These are phyloP conservation scores for Leptura quadrifasciata DNA, from an alignment of 2,888 invertebrate species.

Conservation along the genomic window DNA sequence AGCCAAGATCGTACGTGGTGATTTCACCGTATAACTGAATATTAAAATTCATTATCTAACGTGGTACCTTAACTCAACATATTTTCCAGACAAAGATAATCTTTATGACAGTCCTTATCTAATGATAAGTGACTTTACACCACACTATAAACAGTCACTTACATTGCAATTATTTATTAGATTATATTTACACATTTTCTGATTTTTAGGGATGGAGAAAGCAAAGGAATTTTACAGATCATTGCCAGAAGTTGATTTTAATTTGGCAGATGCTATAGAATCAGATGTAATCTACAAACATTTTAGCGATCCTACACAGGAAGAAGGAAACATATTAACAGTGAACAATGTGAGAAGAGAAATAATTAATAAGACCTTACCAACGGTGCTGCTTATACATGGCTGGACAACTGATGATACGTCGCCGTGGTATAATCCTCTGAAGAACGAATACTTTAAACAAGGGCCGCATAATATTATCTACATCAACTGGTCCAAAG, in stretches of 20 bases:
- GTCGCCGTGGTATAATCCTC: constrained; percentile 65
- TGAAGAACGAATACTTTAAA: constrained; percentile 72
- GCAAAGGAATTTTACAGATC: constrained; percentile 38
- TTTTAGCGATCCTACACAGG: constrained; percentile 54
- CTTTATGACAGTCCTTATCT: not conserved
- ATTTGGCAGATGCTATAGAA: constrained; percentile 57
- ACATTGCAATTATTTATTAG: not conserved
- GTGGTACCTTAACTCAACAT: not conserved
- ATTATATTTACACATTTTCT: not conserved
- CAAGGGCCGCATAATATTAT: constrained; percentile 72
- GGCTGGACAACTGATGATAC: constrained; percentile 74
- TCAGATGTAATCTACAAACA: constrained; percentile 59
- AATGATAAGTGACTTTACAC: not conserved
- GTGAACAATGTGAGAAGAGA: constrained; percentile 51
- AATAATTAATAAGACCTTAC: constrained; percentile 54
- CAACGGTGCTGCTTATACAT: constrained; percentile 74
- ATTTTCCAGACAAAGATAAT: not conserved
- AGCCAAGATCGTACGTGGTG: no score
- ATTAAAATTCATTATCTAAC: no score
- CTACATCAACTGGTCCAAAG: constrained; percentile 72
- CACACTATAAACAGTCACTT: no score
- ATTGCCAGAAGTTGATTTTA: constrained; percentile 61
- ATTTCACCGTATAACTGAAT: no score
- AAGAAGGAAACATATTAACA: constrained; percentile 52
- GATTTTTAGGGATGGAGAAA: constrained; percentile 17